Base-by-base conservation (phyloP, 2,113 vertebrate species). In the Ariopsis seemanni region DNA sequence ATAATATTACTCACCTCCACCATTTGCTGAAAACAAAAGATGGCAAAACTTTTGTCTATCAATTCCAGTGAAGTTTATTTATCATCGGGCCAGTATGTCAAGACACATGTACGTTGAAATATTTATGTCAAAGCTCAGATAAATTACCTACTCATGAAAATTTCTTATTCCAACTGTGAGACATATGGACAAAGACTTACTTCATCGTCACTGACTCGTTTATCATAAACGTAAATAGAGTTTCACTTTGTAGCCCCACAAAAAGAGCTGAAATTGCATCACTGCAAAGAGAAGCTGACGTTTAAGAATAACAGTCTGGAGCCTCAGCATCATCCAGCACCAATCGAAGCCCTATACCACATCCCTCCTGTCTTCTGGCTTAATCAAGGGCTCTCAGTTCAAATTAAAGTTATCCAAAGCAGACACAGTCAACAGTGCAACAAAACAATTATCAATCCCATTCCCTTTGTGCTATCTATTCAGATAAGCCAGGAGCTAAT, bases 361-460 rank as follows among this genome's bases (percentile, higher is more conserved):
- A 25, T 88, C 88, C 81, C 78, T 89, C 87, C 86, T 85, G 90
- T 87, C 90, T 71, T 52, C 74, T 87, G 91, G 91, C 89, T 88
- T 90, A 92, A 92, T 94, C 93, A 92, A 83, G 65, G 22, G 58
- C 58, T 85, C 84, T 85, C 78, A 87, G 88, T 88, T 52, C 85
- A 27, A 52, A 82, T 85, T 84, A 82, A 86, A 63, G 89, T 87
- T 69, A 87, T 55, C 87, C 86, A 86, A 88, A 92, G 88, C 91
- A 87, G 88, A 90, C 87, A 80, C 87, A 30, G 77, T 80, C 34
- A 8, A 84, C 82, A 6, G 79, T 1, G 75, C 83, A 81, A 78
- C 90, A 82, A 93, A 93, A 93, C 93, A 91, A 88, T 86, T 89
- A 90, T 89, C 91, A 92, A 91, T 91, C 93, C 89, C 78, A 86